These are phyloP conservation scores for Itoplectis maculator DNA, from an alignment of 2,888 invertebrate species.

Conservation along the genomic window DNA sequence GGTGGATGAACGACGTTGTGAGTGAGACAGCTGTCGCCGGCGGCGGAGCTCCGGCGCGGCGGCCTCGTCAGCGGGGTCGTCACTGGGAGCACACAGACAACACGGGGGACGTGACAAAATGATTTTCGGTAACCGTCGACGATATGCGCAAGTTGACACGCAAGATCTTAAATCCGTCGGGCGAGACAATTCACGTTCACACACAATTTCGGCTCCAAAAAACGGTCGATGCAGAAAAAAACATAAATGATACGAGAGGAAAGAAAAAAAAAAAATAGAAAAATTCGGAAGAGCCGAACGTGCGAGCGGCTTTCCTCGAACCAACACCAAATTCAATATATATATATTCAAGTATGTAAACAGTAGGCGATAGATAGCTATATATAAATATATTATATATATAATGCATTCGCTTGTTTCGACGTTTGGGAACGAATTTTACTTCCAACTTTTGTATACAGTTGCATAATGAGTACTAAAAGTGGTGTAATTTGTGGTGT, in stretches of 20 bases:
- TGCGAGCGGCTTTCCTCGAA: slow-evolving; percentile 54
- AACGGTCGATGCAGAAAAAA: too few relatives aligned
- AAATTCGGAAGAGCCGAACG: slow-evolving; percentile 47
- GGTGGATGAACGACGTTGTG: slow-evolving; percentile 78
- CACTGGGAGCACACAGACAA: slow-evolving; percentile 74
- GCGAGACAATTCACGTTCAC: too few relatives aligned
- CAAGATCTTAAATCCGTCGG: too few relatives aligned
- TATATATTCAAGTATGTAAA: not conserved
- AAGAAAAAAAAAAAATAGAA: slow-evolving; percentile 17
- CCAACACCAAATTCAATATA: slow-evolving; percentile 44
- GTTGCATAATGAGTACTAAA: not conserved
- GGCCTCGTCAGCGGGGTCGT: slow-evolving; percentile 81
- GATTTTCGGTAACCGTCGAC: not conserved
- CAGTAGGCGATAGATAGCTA: too few relatives aligned
- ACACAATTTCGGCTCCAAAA: too few relatives aligned
- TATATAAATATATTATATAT: slow-evolving; percentile 26
- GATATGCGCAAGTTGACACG: too few relatives aligned
- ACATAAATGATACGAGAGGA: too few relatives aligned
- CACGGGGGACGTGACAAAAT: slow-evolving; percentile 49
- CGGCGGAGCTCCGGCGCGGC: slow-evolving; percentile 81
- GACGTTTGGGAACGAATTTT: slow-evolving; percentile 48
- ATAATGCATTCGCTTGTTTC: slow-evolving; percentile 55
- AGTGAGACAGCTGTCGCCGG: slow-evolving; percentile 81
- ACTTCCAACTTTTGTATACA: slow-evolving; percentile 19
- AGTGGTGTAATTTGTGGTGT: slow-evolving; percentile 2